These are phyloP conservation scores for Colaptes auratus DNA, from an alignment of 2,113 vertebrate species.

Conservation along the genomic window DNA sequence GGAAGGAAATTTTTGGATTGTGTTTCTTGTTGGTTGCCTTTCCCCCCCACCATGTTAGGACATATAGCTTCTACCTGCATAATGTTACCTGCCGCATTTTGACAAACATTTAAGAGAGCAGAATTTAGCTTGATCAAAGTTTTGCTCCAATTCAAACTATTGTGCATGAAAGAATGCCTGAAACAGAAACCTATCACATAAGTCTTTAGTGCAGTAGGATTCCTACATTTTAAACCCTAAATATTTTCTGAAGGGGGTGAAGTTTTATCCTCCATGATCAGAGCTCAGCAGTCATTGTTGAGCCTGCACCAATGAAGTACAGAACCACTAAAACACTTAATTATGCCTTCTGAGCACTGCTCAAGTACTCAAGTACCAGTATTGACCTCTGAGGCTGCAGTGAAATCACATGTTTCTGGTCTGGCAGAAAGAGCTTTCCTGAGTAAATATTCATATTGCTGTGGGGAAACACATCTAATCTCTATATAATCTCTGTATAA, in stretches of 20 bases:
- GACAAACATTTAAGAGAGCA: not conserved
- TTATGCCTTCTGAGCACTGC: constrained; percentile 26
- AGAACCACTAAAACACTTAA: constrained; percentile 3
- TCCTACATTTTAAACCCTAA: not conserved
- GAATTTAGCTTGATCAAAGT: not conserved
- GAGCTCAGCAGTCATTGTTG: not conserved
- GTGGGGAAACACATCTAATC: constrained; percentile 33
- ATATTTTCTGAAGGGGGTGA: not conserved
- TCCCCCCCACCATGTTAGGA: not conserved
- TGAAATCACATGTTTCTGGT: constrained; percentile 33
- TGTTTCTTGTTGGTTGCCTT: not conserved
- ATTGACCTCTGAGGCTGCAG: constrained; percentile 55
- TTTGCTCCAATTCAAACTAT: not conserved
- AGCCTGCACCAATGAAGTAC: not conserved
- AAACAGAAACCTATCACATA: not conserved
- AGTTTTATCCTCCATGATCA: not conserved
- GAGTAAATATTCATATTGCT: constrained; percentile 47
- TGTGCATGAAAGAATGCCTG: not conserved
- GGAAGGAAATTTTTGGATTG: not conserved
- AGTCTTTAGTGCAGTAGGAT: not conserved
- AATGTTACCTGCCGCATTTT: not conserved
- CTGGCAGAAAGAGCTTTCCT: constrained; percentile 27
- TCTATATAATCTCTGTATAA: not conserved
- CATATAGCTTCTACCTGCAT: not conserved
- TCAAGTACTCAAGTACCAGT: constrained; percentile 51